Percentiles rank a stretch among this genome's conserved stretches.
Evolutionary conservation across 2,888 invertebrate species (phyloP).

Genomic region (Idaea straminata): DNA sequence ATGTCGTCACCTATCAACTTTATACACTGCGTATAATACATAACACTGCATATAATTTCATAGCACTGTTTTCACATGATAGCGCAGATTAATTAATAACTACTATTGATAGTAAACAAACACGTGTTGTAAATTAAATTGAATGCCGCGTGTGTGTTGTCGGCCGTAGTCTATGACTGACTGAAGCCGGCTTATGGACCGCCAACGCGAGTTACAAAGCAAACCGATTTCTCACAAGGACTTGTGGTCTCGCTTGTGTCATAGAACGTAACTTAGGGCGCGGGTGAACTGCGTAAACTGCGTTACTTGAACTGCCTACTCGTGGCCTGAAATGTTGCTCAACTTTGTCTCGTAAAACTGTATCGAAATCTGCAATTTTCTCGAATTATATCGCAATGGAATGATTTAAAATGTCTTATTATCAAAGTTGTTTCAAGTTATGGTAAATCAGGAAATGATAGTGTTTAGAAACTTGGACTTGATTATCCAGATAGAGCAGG

Average conservation of each 20-base stretch:
- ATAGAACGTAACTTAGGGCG: conserved; percentile 48
- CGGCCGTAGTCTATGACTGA: conserved; percentile 35
- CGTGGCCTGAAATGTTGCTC: conserved; percentile 12
- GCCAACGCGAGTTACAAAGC: conserved; percentile 40
- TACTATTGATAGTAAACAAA: conserved; percentile 27
- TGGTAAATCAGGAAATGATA: neutral
- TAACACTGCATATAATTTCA: conserved; percentile 17
- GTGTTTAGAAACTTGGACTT: neutral
- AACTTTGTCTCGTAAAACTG: conserved; percentile 18
- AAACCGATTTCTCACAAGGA: conserved; percentile 50
- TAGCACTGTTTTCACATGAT: conserved; percentile 23
- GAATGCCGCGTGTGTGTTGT: conserved; percentile 31
- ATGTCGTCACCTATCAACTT: neutral
- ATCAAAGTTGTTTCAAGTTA: neutral
- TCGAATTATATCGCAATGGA: conserved; percentile 10
- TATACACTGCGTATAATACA: neutral
- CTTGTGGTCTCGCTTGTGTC: conserved; percentile 39
- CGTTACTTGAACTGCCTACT: conserved; percentile 1
- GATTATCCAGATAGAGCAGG: neutral
- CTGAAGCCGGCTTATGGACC: conserved; percentile 40
- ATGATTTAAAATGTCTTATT: neutral
- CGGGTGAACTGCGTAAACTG: conserved; percentile 18
- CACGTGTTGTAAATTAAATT: conserved; percentile 30
- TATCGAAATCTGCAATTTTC: conserved; percentile 21
- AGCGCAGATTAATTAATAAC: conserved; percentile 6